Evolutionary conservation across 2,797 vertebrate genomes (phyloP), one percentile per base, ranked within the genome.

Genomic region (Etheostoma nigrum): DNA sequence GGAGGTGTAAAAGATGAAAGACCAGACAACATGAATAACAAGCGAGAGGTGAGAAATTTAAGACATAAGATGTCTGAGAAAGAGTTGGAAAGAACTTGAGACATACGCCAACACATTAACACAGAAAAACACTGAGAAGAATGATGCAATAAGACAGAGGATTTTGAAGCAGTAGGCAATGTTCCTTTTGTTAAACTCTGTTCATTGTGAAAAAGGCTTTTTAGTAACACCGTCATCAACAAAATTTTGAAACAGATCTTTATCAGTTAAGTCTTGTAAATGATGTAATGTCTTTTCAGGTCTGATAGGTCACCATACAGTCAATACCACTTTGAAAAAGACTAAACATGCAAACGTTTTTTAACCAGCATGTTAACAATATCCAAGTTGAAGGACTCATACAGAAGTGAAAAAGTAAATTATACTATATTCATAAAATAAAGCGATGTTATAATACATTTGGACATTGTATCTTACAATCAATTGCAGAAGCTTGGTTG

Each of bases 61-160:
- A 72, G 62, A 45, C 23, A 65, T 47, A 8, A 83, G 59, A 36
- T 70, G 45, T 33, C 52, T 86, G 62, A 81, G 76, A 82, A 77
- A 36, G 55, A 72, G 54, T 23, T 69, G 52, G 40, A 48, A 45
- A 45, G 51, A 45, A 60, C 16, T 40, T 27, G 23, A 72, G 48
- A 65, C 19, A 72, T 7, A 67, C 8, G 4, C 7, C 74, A 64
- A 69, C 23, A 71, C 45, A 25, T 63, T 60, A 52, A 71, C 13
- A 48, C 40, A 58, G 47, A 64, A 58, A 81, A 67, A 70, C 18
- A 65, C 0, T 59, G 52, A 48, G 59, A 15, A 45, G 27, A 67
- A 58, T 64, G 73, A 85, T 68, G 82, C 44, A 81, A 78, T 63
- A 60, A 68, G 60, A 74, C 48, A 69, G 54, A 79, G 30, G 49